Evolutionary conservation across 2,888 invertebrate species (phyloP).

Genomic region (Nomada ruficornis): DNA sequence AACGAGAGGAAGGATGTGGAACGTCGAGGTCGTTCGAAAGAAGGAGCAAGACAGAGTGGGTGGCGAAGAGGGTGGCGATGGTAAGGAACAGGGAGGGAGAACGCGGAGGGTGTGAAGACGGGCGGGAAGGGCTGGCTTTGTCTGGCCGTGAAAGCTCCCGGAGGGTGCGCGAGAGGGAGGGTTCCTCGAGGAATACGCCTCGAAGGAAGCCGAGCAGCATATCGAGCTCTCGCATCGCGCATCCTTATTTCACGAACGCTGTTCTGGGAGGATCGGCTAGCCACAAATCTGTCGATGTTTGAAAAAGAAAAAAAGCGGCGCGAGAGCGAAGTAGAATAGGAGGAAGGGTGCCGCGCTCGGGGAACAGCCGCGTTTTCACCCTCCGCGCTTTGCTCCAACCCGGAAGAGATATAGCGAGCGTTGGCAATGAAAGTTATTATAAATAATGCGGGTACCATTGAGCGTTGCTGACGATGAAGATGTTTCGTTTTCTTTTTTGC

Average conservation of each 20-base stretch:
- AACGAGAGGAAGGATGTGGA: background rate
- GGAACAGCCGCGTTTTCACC: conserved; percentile 1
- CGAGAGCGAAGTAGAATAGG: background rate
- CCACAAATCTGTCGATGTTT: conserved; percentile 65
- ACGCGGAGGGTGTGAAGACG: conserved; percentile 70
- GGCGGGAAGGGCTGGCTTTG: conserved; percentile 78
- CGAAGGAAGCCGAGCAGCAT: conserved; percentile 69
- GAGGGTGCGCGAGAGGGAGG: conserved; percentile 71
- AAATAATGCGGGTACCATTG: conserved; percentile 40
- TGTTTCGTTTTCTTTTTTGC: no score
- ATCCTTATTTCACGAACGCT: conserved; percentile 62
- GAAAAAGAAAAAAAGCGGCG: conserved; percentile 1
- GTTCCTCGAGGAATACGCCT: conserved; percentile 70
- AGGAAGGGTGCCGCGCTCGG: background rate
- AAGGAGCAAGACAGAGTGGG: conserved; percentile 18
- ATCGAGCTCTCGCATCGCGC: conserved; percentile 64
- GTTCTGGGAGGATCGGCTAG: conserved; percentile 40
- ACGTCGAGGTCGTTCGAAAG: background rate
- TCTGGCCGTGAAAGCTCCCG: conserved; percentile 80
- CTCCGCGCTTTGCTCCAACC: conserved; percentile 32
- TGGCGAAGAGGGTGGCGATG: conserved; percentile 11
- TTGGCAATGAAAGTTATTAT: conserved; percentile 57
- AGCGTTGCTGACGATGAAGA: conserved; percentile 34
- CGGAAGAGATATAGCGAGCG: conserved; percentile 34
- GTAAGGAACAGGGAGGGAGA: conserved; percentile 49